Base-by-base conservation (phyloP, 2,888 invertebrate genomes). In the Osmoderma eremita region DNA sequence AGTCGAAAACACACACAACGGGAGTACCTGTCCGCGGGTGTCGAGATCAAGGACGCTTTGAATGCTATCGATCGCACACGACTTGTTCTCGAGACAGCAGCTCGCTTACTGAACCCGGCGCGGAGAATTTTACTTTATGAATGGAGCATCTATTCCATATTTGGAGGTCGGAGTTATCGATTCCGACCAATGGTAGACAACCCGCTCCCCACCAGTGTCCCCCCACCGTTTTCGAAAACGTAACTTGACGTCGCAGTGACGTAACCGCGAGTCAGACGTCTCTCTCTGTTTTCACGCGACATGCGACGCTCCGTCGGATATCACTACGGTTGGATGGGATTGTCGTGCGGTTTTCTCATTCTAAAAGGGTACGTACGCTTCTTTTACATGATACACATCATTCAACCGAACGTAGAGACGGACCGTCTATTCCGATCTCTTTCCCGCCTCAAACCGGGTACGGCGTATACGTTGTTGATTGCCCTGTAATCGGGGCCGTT, bases 101-200 rank as follows among this genome's bases (percentile, higher is more conserved):
- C 84, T 84, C 85, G 83, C 82, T 79, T 81, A 86, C 86, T 89
- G 88, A 85, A 86, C 86, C 82, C 88, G 83, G 87, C 88, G 88
- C 89, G 88, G 85, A 86, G 85, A 84, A 85, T 83, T 84, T 86
- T 87, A 87, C 87, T 90, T 91, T 91, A 91, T 91, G 90, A 91
- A 91, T 91, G 91, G 89, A 90, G 86, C 84, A 82, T 86, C 88
- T 90, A 90, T 90, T 89, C 91, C 91, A 90, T 91, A 90, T 91
- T 91, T 90, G 90, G 90, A 89, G 90, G 89, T 88, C 88, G 83
- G 83, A 81, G 83, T 82, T 82, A 78, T 76, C 76, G 82, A 79
- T 81, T 61, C 45, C 80, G 82, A 82, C 86, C 86, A 86, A 87
- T 86, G 79, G 81, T 81, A 80, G 80, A 78, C 78, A 75, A 73